Base-by-base conservation (phyloP, 2,797 vertebrate species). In the Pseudotriccus pelzelni region DNA sequence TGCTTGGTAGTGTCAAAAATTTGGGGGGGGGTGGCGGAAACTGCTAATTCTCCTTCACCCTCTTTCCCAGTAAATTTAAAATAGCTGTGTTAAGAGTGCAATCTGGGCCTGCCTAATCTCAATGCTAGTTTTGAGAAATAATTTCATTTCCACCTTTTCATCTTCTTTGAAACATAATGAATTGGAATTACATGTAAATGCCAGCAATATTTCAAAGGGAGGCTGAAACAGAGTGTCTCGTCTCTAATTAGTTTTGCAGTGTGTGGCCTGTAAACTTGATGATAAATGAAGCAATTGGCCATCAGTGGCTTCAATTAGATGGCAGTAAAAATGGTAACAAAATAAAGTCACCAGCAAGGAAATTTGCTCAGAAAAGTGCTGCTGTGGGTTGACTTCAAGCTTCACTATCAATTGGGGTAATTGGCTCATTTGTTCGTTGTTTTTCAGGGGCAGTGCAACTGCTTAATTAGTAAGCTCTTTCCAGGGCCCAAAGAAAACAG, bases 261-360 rank as follows among this genome's bases (percentile, higher is more conserved):
- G 92, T 94, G 95, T 93, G 94, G 92, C 90, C 91, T 96, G 89
- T 95, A 96, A 97, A 91, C 91, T 82, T 85, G 91, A 84, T 96
- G 92, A 97, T 96, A 97, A 95, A 95, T 95, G 80, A 90, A 95
- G 90, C 91, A 94, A 96, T 96, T 96, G 96, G 85, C 84, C 87
- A 59, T 96, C 95, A 94, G 91, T 95, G 87, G 50, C 91, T 96
- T 94, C 91, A 97, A 96, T 97, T 94, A 97, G 90, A 87, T 81
- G 85, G 93, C 90, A 94, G 93, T 95, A 95, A 97, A 97, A 94
- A 83, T 21, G 76, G 92, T 89, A 96, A 95, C 89, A 93, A 96
- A 97, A 96, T 95, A 84, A 95, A 97, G 94, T 84, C 81, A 89
- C 75, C 56, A 90, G 58, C 4, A 30, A 87, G 53, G 80, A 95